Conservation (phyloP, 1,140 invertebrate genomes). For the Bombus superbus region DNA sequence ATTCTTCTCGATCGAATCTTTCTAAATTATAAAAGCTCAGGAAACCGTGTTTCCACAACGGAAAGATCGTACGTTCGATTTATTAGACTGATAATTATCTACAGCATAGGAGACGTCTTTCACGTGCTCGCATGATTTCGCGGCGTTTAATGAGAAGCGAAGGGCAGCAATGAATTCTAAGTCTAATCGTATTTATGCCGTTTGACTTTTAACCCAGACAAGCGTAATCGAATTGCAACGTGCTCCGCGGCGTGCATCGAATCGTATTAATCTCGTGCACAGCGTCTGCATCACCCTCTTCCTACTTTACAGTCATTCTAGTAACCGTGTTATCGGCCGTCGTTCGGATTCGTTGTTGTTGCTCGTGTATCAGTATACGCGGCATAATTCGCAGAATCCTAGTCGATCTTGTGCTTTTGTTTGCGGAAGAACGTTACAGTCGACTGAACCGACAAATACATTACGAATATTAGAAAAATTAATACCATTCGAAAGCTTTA, state of each 20-base stretch:
- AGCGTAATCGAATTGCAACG: constrained; percentile 70
- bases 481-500: neutral
- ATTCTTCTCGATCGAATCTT: neutral
- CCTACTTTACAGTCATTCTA: neutral
- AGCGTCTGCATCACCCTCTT: constrained; percentile 4
- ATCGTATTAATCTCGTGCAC: constrained; percentile 59
- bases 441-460: neutral
- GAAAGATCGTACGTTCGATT: neutral
- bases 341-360: neutral
- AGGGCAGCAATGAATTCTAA: constrained; percentile 7
- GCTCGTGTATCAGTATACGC: constrained; percentile 10
- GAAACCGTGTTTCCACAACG: neutral
- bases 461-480: neutral
- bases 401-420: neutral
- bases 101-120: neutral
- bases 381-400: neutral
- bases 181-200: constrained; percentile 30
- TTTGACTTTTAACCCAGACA: constrained; percentile 51
- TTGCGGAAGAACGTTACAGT: neutral
- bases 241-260: constrained; percentile 63
- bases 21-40: neutral
- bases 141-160: constrained; percentile 24
- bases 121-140: neutral
- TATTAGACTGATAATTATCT: constrained; percentile 3
- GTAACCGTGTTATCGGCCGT: constrained; percentile 8